Conservation (phyloP, 1,140 invertebrate species). For the Tetranychus cinnabarinus region DNA sequence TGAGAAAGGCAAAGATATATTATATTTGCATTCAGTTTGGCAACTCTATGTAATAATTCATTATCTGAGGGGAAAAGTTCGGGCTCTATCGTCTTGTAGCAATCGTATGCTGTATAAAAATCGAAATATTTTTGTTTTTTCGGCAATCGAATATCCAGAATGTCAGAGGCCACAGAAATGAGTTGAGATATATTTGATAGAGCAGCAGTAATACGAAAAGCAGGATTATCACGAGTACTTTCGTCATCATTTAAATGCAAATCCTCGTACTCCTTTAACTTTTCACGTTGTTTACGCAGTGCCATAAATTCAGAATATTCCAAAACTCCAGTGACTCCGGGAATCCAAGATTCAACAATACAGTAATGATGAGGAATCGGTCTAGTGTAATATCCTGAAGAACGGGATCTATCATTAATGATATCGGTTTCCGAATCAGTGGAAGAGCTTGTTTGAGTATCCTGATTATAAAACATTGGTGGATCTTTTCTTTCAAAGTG, state of each 20-base stretch:
- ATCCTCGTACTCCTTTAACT: not conserved
- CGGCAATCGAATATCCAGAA: slow-evolving; percentile 46
- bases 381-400: not conserved
- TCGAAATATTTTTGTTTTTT: slow-evolving; percentile 31
- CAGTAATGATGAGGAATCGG: not conserved
- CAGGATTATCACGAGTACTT: slow-evolving; percentile 19
- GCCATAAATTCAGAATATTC: not conserved
- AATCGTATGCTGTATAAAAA: slow-evolving; percentile 10
- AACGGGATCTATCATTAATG: not conserved
- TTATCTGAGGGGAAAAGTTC: slow-evolving; percentile 39
- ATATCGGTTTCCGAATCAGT: not conserved
- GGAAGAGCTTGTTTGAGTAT: not conserved
- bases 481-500: no score
- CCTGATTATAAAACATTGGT: no score
- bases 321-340: not conserved
- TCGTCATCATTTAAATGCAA: not conserved
- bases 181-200: slow-evolving; percentile 56
- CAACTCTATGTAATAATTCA: slow-evolving; percentile 44
- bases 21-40: slow-evolving; percentile 52
- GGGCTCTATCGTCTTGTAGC: slow-evolving; percentile 33
- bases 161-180: slow-evolving; percentile 45
- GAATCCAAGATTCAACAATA: slow-evolving; percentile 8
- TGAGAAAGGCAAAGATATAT: slow-evolving; percentile 55
- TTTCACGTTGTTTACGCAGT: not conserved
- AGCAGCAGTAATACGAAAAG: slow-evolving; percentile 46